Conservation (phyloP, 2,888 invertebrate species). For the Hydrotaea cyrtoneurina region DNA sequence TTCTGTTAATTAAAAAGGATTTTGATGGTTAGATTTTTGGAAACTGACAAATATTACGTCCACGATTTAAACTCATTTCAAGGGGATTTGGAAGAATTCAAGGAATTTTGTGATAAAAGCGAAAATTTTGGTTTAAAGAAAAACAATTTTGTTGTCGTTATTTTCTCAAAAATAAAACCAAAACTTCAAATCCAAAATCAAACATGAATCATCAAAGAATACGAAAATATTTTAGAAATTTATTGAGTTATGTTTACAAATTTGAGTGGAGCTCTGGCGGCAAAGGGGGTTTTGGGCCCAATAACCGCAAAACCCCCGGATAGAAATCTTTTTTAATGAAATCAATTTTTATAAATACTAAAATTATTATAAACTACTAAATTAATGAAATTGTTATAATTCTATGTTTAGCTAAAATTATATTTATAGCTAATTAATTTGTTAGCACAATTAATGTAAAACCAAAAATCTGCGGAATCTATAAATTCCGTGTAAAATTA, state of each 20-base stretch:
- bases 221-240: slow-evolving; percentile 51
- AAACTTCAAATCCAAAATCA: slow-evolving; percentile 29
- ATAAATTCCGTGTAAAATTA: slow-evolving; percentile 52
- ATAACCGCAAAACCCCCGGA: slow-evolving; percentile 28
- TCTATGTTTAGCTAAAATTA: slow-evolving; percentile 27
- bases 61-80: slow-evolving; percentile 66
- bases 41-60: slow-evolving; percentile 69
- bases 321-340: slow-evolving; percentile 72
- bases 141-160: neutral
- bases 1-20: neutral
- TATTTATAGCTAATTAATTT: slow-evolving; percentile 13
- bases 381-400: neutral
- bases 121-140: slow-evolving; percentile 15
- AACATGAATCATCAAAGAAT: too few relatives aligned
- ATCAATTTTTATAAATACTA: slow-evolving; percentile 73
- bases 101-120: neutral
- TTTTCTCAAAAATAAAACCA: neutral
- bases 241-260: slow-evolving; percentile 72
- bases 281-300: slow-evolving; percentile 39
- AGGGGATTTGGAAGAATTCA: slow-evolving; percentile 32
- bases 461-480: neutral
- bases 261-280: slow-evolving; percentile 64
- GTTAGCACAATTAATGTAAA: slow-evolving; percentile 48
- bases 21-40: neutral
- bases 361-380: too few relatives aligned